phyloP scores from a whole-genome alignment of 2,888 invertebrate genomes.

The Drosophila austrosaltans region DNA sequence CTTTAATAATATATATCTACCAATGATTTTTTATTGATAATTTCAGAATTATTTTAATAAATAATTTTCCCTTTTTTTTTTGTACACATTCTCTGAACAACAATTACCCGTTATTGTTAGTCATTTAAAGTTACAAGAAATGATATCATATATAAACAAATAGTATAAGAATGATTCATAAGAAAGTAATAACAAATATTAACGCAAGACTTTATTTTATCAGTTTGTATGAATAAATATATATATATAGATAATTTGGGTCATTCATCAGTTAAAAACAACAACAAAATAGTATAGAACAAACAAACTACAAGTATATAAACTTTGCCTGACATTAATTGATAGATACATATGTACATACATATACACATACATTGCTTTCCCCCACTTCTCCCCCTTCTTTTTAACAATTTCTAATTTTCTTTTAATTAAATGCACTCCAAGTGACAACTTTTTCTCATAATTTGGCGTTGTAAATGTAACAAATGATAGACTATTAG shows the following conservation, averaged over 20 bases:
- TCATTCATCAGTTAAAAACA: too few relatives aligned
- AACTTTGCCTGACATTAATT: too few relatives aligned
- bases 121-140: background rate
- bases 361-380: background rate
- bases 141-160: background rate
- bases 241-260: too few relatives aligned
- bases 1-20: background rate
- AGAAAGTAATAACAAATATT: background rate
- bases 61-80: background rate
- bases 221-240: too few relatives aligned
- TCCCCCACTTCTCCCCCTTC: background rate
- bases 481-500: background rate
- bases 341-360: background rate
- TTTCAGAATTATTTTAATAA: background rate
- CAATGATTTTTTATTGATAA: too few relatives aligned
- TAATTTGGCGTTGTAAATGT: background rate
- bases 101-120: background rate
- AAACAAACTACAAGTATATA: background rate
- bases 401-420: too few relatives aligned
- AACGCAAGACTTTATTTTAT: background rate
- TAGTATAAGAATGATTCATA: background rate
- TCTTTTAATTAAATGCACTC: background rate
- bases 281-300: background rate
- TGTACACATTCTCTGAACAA: background rate
- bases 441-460: slow-evolving; percentile 1